These are phyloP conservation scores for Petrocephalus microphthalmus DNA, from an alignment of 2,113 vertebrate species.

Conservation along the genomic window DNA sequence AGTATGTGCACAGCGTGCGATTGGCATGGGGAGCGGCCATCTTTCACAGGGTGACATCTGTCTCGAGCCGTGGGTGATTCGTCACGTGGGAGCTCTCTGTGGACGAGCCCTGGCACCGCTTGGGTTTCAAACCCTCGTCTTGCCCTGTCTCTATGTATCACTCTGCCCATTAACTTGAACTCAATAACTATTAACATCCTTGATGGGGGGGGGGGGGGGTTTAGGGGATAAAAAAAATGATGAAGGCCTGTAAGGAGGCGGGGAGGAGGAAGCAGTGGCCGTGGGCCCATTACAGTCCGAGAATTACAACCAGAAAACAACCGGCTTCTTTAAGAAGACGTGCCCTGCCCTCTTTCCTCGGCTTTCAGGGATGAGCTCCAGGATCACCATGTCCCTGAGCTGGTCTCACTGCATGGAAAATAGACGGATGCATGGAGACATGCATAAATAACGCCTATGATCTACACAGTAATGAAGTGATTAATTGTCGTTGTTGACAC, in stretches of 20 bases:
- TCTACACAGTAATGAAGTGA: neutral
- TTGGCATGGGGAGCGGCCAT: neutral
- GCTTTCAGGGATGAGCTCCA: neutral
- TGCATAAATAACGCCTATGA: neutral
- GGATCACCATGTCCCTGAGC: neutral
- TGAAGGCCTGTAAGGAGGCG: neutral
- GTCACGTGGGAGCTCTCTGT: neutral
- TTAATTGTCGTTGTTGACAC: too few species aligned
- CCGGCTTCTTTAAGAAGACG: neutral
- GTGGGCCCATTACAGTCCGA: neutral
- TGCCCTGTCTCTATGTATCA: neutral
- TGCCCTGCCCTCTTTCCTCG: too few species aligned
- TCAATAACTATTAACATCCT: neutral
- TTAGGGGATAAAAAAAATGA: too few species aligned
- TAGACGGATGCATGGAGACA: neutral
- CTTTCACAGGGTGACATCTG: neutral
- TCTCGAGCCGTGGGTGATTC: neutral
- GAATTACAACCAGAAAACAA: neutral
- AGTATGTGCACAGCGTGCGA: neutral
- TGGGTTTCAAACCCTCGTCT: neutral
- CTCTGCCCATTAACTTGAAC: neutral
- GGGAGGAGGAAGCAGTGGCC: neutral
- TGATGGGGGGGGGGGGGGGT: neutral
- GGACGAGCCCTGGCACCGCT: neutral
- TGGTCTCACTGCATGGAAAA: neutral